phyloP scores from a whole-genome alignment of 2,888 invertebrate species.

The Mimumesa dahlbomi region DNA sequence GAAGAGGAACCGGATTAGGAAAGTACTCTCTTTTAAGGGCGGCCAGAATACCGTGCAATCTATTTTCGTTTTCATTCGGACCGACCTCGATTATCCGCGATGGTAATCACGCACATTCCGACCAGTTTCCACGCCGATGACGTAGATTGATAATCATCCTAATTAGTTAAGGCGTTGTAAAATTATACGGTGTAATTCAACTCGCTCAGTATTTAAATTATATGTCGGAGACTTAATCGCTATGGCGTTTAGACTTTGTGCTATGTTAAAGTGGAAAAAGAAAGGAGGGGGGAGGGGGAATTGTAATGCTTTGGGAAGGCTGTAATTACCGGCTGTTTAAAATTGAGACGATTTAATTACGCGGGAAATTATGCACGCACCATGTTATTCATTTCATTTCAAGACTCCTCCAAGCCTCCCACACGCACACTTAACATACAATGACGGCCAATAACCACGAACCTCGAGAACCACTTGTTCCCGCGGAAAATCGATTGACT shows the following conservation, averaged over 20 bases:
- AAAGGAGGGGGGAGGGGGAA: too few species aligned
- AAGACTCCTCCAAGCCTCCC: conserved; percentile 29
- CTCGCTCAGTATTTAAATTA: conserved; percentile 35
- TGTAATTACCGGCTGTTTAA: conserved; percentile 39
- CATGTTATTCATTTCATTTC: conserved; percentile 28
- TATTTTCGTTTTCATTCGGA: conserved; percentile 9
- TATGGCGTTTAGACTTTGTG: conserved; percentile 33
- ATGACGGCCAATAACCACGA: conserved; percentile 31
- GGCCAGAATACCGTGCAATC: conserved; percentile 13
- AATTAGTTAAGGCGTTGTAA: neutral
- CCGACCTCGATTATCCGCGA: conserved; percentile 26
- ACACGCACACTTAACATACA: conserved; percentile 55
- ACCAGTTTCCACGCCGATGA: neutral
- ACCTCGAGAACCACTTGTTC: conserved; percentile 7
- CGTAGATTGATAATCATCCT: conserved; percentile 17
- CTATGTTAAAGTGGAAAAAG: conserved; percentile 6
- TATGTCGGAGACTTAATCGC: conserved; percentile 33
- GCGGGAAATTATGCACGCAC: conserved; percentile 41
- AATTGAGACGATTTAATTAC: conserved; percentile 51
- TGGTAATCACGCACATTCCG: neutral
- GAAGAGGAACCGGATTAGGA: conserved; percentile 43
- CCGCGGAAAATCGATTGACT: neutral
- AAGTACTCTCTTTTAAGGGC: conserved; percentile 29
- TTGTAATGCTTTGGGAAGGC: conserved; percentile 25
- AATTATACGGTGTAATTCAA: conserved; percentile 6